phyloP scores from a whole-genome alignment of 2,888 invertebrate genomes.

The Drosophila neonasuta region DNA sequence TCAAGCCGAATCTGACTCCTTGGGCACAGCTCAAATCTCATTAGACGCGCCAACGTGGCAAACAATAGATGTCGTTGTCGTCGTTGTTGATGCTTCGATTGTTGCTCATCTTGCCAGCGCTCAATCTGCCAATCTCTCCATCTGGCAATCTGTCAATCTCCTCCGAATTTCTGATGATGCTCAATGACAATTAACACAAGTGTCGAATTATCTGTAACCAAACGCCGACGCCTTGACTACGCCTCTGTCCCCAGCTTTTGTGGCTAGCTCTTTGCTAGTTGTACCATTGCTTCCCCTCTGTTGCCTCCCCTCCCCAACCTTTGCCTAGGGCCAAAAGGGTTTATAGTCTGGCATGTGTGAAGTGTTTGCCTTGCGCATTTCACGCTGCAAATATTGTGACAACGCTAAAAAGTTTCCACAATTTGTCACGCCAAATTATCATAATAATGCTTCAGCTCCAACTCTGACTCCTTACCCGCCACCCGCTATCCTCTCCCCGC shows the following conservation, averaged over 20 bases:
- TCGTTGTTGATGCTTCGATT: constrained; percentile 14
- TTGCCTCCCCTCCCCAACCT: neutral
- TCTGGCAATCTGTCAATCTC: neutral
- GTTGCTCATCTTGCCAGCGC: constrained; percentile 48
- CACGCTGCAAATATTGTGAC: constrained; percentile 69
- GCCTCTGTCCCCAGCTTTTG: constrained; percentile 1
- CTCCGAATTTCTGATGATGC: constrained; percentile 39
- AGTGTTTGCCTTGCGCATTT: constrained; percentile 73
- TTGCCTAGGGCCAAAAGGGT: constrained; percentile 47
- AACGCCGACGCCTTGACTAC: constrained; percentile 33
- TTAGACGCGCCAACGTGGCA: constrained; percentile 59
- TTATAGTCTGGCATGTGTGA: constrained; percentile 60
- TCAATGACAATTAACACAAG: constrained; percentile 74
- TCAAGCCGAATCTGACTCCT: constrained; percentile 47
- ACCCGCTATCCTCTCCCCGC: neutral
- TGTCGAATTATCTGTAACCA: constrained; percentile 76
- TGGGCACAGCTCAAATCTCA: constrained; percentile 60
- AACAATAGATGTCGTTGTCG: constrained; percentile 38
- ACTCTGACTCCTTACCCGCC: too few species aligned
- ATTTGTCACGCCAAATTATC: constrained; percentile 70
- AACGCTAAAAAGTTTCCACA: constrained; percentile 54
- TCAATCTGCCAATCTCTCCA: neutral
- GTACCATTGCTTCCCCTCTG: neutral
- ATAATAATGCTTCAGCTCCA: constrained; percentile 52
- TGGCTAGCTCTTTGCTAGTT: constrained; percentile 6